Base-by-base conservation (phyloP, 2,888 invertebrate species). In the Lepas anatifera region DNA sequence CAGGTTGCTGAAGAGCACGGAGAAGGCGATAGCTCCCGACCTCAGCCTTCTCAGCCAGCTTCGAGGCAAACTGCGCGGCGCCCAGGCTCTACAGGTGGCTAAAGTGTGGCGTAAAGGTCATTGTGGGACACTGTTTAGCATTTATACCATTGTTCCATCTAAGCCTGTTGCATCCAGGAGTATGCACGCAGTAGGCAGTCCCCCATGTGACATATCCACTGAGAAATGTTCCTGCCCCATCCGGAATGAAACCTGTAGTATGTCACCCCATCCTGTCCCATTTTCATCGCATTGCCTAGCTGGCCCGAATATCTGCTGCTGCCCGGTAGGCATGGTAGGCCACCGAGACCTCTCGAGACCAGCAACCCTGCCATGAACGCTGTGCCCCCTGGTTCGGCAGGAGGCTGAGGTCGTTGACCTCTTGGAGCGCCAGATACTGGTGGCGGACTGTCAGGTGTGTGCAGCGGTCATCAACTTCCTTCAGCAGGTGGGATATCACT, bases 391-490 rank as follows among this genome's bases (percentile, higher is more conserved):
- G 27, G 22, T 16, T 32, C 29, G 35, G 46, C 71, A 77, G 77
- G 74, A 74, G 25, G 74, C 73, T 6, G 78, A 77, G 67, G 73
- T 82, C 37, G 83, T 82, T 43, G 82, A 83, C 64, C 78, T 80
- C 70, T 77, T 87, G 71, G 87, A 87, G 77, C 83, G 85, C 63
- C 86, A 87, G 77, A 85, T 88, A 39, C 85, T 87, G 29, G 78
- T 87, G 50, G 87, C 87, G 0, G 88, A 88, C 76, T 83, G 85
- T 16, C 83, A 87, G 76, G 84, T 87, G 16, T 87, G 86, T 76
- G 81, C 85, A 67, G 86, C 87, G 0, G 83, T 87, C 68, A 79
- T 88, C 50, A 85, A 85, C 27, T 84, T 87, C 75, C 80, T 87
- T 22, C 86, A 86, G 74, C 86, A 87, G 77, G 87, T 87, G 76